Percentiles rank a stretch among this genome's conserved stretches.
Evolutionary conservation across 1,140 invertebrate species (phyloP).

Genomic region (Drosophila pachea): DNA sequence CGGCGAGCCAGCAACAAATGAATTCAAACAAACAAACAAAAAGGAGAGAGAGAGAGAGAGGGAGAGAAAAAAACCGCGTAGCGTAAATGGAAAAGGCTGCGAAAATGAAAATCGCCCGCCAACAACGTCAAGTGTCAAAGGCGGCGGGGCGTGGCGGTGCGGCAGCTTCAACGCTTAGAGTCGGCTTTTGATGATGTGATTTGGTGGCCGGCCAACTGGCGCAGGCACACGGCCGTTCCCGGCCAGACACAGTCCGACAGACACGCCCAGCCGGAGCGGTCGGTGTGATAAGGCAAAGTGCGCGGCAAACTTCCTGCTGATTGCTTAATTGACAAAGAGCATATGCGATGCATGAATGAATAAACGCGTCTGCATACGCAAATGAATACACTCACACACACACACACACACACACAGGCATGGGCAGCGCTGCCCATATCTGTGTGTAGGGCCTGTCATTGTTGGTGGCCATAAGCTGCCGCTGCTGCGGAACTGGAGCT

Average conservation of each 20-base stretch:
- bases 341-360: conserved; percentile 77
- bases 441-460: conserved; percentile 63
- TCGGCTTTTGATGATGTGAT: conserved; percentile 64
- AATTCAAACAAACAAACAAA: conserved; percentile 3
- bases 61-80: conserved; percentile 48
- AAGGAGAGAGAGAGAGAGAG: conserved; percentile 5
- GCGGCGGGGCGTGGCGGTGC: conserved; percentile 1
- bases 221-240: background rate
- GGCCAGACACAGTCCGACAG: background rate
- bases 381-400: conserved; percentile 14
- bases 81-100: conserved; percentile 38
- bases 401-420: conserved; percentile 1
- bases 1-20: conserved; percentile 32
- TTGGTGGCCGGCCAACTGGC: conserved; percentile 25
- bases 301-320: conserved; percentile 76
- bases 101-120: conserved; percentile 68
- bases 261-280: background rate
- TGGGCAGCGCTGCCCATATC: too few species aligned
- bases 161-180: conserved; percentile 7
- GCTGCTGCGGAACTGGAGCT: conserved; percentile 18
- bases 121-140: conserved; percentile 68
- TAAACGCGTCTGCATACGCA: conserved; percentile 52
- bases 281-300: conserved; percentile 67
- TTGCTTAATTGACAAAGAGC: conserved; percentile 77
- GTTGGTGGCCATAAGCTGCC: conserved; percentile 74